phyloP scores from a whole-genome alignment of 2,888 invertebrate species.

The Tetrapedia diversipes region DNA sequence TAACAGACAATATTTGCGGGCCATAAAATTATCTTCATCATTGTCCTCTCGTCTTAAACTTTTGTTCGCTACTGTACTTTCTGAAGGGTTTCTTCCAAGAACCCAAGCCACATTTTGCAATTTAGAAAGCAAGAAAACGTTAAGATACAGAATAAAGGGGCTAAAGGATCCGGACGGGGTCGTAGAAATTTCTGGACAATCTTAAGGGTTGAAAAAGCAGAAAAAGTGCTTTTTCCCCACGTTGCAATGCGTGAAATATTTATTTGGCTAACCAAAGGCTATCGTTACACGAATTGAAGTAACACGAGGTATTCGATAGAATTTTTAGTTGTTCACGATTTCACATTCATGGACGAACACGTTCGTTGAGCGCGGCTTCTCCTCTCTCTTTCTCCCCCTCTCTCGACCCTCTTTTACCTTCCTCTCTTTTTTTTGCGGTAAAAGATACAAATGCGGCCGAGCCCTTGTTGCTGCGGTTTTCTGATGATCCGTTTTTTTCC shows the following conservation, averaged over 20 bases:
- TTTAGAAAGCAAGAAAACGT: too few relatives aligned
- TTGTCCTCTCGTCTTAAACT: too few relatives aligned
- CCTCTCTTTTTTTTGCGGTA: neutral
- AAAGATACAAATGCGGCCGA: constrained; percentile 23
- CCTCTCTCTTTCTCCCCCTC: neutral
- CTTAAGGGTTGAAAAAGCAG: neutral
- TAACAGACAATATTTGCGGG: too few relatives aligned
- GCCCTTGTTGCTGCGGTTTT: constrained; percentile 38
- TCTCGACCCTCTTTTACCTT: neutral
- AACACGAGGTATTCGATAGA: constrained; percentile 52
- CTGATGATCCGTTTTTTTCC: constrained; percentile 26
- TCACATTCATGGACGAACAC: constrained; percentile 10
- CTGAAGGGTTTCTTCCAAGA: too few relatives aligned
- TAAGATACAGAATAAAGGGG: too few relatives aligned
- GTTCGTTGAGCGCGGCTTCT: neutral
- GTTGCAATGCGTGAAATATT: constrained; percentile 22
- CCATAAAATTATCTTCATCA: too few relatives aligned
- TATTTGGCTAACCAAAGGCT: constrained; percentile 24
- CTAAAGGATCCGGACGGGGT: too few relatives aligned
- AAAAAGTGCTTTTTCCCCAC: neutral
- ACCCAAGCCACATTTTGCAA: too few relatives aligned
- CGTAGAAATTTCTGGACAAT: too few relatives aligned
- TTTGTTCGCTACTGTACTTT: too few relatives aligned
- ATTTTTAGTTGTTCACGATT: constrained; percentile 48
- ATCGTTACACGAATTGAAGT: constrained; percentile 54